phyloP scores from a whole-genome alignment of 2,113 vertebrate species.

The Chrysochloris asiatica region DNA sequence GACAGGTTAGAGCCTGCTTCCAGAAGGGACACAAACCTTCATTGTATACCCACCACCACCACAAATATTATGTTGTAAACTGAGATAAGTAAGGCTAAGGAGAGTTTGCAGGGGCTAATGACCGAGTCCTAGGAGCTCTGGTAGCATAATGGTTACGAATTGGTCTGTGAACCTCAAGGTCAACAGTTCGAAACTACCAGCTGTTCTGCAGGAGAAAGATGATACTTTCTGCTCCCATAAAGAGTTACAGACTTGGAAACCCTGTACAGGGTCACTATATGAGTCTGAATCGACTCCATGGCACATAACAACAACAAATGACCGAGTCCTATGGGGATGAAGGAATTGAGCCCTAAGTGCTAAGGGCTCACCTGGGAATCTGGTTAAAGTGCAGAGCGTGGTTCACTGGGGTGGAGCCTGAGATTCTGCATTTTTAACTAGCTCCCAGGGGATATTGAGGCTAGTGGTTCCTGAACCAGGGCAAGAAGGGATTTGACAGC shows the following conservation, averaged over 20 bases:
- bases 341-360: too few species aligned
- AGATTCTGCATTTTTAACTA: neutral
- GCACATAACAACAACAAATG: too few species aligned
- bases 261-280: too few species aligned
- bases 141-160: too few species aligned
- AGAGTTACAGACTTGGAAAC: too few species aligned
- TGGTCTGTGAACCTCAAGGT: too few species aligned
- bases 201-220: too few species aligned
- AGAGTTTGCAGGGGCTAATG: neutral
- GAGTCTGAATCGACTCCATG: too few species aligned
- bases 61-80: neutral
- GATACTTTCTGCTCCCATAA: too few species aligned
- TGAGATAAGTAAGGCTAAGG: neutral
- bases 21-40: neutral
- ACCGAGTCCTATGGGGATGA: neutral
- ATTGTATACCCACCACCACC: too few species aligned
- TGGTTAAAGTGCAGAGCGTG: neutral
- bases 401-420: neutral
- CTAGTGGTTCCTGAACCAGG: neutral
- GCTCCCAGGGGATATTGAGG: neutral
- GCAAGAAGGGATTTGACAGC: neutral
- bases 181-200: too few species aligned
- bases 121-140: neutral
- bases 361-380: neutral
- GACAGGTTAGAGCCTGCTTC: neutral